A percentile compares a stretch with the other conserved stretches of the same genome.
These are phyloP conservation scores for Nothoprocta pentlandii DNA, from an alignment of 2,113 vertebrate species.

Conservation along the genomic window DNA sequence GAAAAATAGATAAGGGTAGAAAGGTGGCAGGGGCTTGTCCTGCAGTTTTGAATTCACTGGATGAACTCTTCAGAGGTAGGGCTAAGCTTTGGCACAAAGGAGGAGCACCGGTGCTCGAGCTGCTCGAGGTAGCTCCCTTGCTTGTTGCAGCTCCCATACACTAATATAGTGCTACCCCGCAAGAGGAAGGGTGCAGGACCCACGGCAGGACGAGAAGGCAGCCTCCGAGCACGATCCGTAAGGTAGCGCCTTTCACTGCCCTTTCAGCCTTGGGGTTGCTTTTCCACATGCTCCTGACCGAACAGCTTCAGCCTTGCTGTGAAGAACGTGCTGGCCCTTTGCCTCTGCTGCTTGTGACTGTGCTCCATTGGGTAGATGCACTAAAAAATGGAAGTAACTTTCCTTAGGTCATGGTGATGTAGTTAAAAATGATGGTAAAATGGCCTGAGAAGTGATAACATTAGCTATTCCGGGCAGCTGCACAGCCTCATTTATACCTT, in stretches of 20 bases:
- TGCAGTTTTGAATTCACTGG: neutral
- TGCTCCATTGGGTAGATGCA: neutral
- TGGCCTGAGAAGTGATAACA: slow-evolving; percentile 52
- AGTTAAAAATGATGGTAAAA: slow-evolving; percentile 68
- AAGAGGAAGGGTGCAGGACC: neutral
- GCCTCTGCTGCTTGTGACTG: slow-evolving; percentile 6
- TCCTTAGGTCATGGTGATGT: slow-evolving; percentile 42
- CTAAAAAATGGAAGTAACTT: slow-evolving; percentile 28
- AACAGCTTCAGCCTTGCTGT: neutral
- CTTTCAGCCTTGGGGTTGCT: neutral
- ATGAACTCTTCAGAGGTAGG: neutral
- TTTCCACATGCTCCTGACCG: neutral
- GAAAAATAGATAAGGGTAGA: neutral
- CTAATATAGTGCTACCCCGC: neutral
- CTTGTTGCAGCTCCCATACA: neutral
- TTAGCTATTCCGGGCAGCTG: slow-evolving; percentile 55
- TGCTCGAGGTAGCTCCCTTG: neutral
- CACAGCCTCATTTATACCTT: slow-evolving; percentile 59
- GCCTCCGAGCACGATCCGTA: neutral
- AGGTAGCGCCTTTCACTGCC: neutral
- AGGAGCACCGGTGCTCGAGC: neutral
- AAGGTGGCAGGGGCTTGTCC: neutral
- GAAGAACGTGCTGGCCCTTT: neutral
- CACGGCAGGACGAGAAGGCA: neutral
- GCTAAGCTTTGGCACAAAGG: neutral